Evolutionary conservation across 1,140 invertebrate genomes (phyloP).

Genomic region (Caerostris extrusa): DNA sequence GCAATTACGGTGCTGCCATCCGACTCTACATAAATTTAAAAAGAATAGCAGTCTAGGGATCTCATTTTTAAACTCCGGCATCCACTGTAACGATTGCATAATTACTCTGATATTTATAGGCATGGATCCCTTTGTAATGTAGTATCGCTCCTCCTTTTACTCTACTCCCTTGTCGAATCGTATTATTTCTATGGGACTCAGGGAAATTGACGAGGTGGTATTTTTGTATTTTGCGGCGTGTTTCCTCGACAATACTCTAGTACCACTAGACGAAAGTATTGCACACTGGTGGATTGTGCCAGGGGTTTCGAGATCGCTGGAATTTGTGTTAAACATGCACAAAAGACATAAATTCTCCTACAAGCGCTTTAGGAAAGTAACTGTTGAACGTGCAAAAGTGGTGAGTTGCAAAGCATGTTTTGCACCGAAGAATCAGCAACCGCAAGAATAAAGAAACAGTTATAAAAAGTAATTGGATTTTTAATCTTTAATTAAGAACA

Average conservation of each 20-base stretch:
- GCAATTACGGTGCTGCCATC: conserved; percentile 66
- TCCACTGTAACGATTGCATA: conserved; percentile 68
- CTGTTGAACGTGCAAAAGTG: conserved; percentile 41
- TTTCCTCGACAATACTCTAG: conserved; percentile 21
- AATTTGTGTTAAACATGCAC: conserved; percentile 45
- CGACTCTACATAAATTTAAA: conserved; percentile 66
- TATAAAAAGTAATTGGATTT: background rate
- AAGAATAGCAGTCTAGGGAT: conserved; percentile 74
- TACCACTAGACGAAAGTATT: conserved; percentile 48
- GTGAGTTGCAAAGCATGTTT: background rate
- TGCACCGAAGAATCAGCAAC: no score
- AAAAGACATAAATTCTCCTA: background rate
- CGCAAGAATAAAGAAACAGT: background rate
- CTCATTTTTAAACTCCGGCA: conserved; percentile 66
- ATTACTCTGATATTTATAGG: conserved; percentile 70
- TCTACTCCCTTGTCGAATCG: conserved; percentile 58
- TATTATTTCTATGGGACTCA: conserved; percentile 63
- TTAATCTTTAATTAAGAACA: background rate
- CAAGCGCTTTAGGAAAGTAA: background rate
- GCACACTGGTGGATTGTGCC: conserved; percentile 35
- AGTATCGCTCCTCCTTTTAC: background rate
- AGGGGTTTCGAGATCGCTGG: conserved; percentile 12
- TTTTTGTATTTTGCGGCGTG: conserved; percentile 1
- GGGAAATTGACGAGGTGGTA: conserved; percentile 59
- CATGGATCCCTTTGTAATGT: conserved; percentile 26